A percentile compares a stretch with the other conserved stretches of the same genome.
Conservation (phyloP, 2,888 invertebrate species). For the Pammene fasciana region DNA sequence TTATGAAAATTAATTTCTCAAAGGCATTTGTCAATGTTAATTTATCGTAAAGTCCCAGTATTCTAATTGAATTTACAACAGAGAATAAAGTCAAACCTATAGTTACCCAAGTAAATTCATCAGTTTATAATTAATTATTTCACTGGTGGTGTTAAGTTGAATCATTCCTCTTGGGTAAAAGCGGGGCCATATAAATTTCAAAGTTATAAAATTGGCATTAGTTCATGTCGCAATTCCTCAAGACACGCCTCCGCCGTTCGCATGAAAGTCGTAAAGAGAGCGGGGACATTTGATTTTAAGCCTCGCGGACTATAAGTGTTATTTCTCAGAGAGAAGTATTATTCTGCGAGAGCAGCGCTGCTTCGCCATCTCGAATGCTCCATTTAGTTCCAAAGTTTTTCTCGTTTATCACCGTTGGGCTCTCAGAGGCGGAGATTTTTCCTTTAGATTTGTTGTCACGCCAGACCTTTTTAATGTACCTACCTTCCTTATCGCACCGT, state of each 20-base stretch:
- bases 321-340: constrained; percentile 82
- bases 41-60: constrained; percentile 32
- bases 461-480: constrained; percentile 83
- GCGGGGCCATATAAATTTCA: constrained; percentile 45
- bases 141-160: constrained; percentile 1
- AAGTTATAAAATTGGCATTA: constrained; percentile 61
- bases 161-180: constrained; percentile 23
- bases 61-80: constrained; percentile 32
- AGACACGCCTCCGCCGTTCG: constrained; percentile 64
- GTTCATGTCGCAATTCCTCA: constrained; percentile 65
- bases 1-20: constrained; percentile 25
- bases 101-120: constrained; percentile 25
- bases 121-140: constrained; percentile 35
- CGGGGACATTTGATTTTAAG: constrained; percentile 83
- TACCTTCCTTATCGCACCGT: constrained; percentile 77
- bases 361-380: constrained; percentile 82
- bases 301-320: constrained; percentile 83
- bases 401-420: constrained; percentile 84
- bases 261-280: constrained; percentile 68
- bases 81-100: constrained; percentile 21
- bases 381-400: constrained; percentile 84
- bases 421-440: constrained; percentile 83
- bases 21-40: constrained; percentile 28
- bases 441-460: constrained; percentile 84
- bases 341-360: constrained; percentile 80